These are phyloP conservation scores for Drosophila bipectinata DNA, from an alignment of 1,140 invertebrate species.

Conservation along the genomic window DNA sequence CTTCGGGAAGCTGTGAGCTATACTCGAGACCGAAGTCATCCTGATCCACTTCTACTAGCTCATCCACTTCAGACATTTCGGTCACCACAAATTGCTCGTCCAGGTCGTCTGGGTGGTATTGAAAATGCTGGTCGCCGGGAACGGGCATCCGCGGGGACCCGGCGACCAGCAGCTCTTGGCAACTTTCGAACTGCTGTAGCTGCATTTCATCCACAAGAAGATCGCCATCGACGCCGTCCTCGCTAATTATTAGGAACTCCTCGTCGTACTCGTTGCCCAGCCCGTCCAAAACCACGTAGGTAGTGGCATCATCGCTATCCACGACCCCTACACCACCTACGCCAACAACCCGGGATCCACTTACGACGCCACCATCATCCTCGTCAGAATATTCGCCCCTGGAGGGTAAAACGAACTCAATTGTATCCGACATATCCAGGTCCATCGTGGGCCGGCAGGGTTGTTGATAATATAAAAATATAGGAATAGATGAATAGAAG, in stretches of 20 bases:
- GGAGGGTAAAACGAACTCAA: constrained; percentile 56
- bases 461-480: too few relatives aligned
- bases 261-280: constrained; percentile 52
- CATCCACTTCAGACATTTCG: constrained; percentile 41
- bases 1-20: constrained; percentile 7
- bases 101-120: constrained; percentile 6
- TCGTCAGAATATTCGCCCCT: constrained; percentile 55
- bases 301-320: constrained; percentile 32
- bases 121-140: constrained; percentile 3
- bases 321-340: constrained; percentile 20
- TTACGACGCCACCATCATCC: constrained; percentile 23
- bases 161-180: constrained; percentile 27
- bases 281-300: constrained; percentile 58
- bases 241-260: constrained; percentile 63
- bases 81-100: constrained; percentile 28
- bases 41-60: constrained; percentile 50
- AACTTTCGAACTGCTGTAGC: constrained; percentile 30
- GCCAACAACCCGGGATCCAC: not conserved
- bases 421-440: constrained; percentile 66
- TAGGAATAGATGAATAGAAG: too few relatives aligned
- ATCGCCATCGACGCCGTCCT: constrained; percentile 47
- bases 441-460: constrained; percentile 31
- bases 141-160: constrained; percentile 3
- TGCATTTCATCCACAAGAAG: constrained; percentile 44
- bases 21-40: constrained; percentile 1